Evolutionary conservation across 2,888 invertebrate species (phyloP).

Genomic region (Phanerotoma sp.): DNA sequence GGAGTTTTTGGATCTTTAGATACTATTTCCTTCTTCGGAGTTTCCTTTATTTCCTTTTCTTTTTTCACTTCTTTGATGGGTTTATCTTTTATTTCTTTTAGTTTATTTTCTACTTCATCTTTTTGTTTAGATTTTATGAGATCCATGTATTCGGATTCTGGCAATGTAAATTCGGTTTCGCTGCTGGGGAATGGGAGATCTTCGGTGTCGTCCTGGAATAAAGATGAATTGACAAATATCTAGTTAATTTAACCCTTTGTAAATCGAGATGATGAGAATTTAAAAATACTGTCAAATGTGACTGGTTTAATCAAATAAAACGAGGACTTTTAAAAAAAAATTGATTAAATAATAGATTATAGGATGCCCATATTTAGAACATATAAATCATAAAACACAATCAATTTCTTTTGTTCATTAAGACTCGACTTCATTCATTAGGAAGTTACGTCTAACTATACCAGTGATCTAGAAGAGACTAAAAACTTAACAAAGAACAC

Average conservation of each 20-base stretch:
- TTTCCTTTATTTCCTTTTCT: constrained; percentile 51
- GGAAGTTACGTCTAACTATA: too few relatives aligned
- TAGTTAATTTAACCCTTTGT: too few relatives aligned
- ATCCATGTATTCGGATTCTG: constrained; percentile 62
- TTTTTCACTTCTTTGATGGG: constrained; percentile 49
- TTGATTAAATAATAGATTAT: neutral
- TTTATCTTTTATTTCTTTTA: constrained; percentile 50
- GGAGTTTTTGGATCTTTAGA: constrained; percentile 45
- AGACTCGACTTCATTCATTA: too few relatives aligned
- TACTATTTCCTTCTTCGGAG: constrained; percentile 45
- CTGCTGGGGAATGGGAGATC: constrained; percentile 66
- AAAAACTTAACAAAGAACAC: too few relatives aligned
- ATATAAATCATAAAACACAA: too few relatives aligned
- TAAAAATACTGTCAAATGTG: too few relatives aligned
- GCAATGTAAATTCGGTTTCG: constrained; percentile 61
- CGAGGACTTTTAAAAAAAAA: too few relatives aligned
- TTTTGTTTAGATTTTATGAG: constrained; percentile 63
- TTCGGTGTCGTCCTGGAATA: constrained; percentile 64
- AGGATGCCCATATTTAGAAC: neutral
- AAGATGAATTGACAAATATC: too few relatives aligned
- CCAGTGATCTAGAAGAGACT: too few relatives aligned
- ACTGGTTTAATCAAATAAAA: too few relatives aligned
- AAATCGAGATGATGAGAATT: too few relatives aligned
- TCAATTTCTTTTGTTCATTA: too few relatives aligned
- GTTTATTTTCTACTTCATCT: constrained; percentile 53